Evolutionary conservation across 2,113 vertebrate species (phyloP).

Genomic region (Girardinichthys multiradiatus): DNA sequence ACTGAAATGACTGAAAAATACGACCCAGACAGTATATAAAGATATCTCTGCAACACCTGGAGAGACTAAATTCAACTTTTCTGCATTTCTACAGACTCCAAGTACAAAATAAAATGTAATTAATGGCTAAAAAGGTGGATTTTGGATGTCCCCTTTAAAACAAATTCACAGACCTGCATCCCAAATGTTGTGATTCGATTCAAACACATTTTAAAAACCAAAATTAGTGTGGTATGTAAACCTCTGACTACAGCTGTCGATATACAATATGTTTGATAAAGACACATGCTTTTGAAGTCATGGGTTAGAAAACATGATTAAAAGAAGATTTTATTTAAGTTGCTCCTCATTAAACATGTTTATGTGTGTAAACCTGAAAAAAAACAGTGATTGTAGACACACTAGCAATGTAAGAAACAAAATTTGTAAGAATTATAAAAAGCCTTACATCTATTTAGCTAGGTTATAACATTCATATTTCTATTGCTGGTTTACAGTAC

Average conservation of each 20-base stretch:
- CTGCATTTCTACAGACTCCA: no score
- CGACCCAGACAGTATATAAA: no score
- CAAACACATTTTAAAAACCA: background rate
- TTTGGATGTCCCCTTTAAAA: no score
- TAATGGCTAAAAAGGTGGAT: no score
- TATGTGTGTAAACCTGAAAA: slow-evolving; percentile 88
- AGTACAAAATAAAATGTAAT: no score
- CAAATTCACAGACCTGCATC: no score
- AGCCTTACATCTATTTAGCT: slow-evolving; percentile 80
- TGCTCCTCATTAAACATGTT: slow-evolving; percentile 82
- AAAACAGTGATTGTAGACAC: slow-evolving; percentile 86
- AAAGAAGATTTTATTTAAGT: slow-evolving; percentile 90
- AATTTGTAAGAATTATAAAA: slow-evolving; percentile 80
- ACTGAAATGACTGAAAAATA: no score
- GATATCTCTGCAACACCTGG: no score
- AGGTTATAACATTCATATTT: slow-evolving; percentile 87
- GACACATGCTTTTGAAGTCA: slow-evolving; percentile 68
- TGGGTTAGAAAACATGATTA: slow-evolving; percentile 87
- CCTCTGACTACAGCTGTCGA: background rate
- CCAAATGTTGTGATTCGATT: no score
- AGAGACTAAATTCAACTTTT: no score
- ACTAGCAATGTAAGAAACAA: slow-evolving; percentile 90
- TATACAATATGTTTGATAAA: slow-evolving; percentile 8
- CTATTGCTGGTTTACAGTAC: slow-evolving; percentile 94
- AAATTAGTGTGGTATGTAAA: background rate